These are phyloP conservation scores for Tachysurus vachellii DNA, from an alignment of 2,113 vertebrate species.

Conservation along the genomic window DNA sequence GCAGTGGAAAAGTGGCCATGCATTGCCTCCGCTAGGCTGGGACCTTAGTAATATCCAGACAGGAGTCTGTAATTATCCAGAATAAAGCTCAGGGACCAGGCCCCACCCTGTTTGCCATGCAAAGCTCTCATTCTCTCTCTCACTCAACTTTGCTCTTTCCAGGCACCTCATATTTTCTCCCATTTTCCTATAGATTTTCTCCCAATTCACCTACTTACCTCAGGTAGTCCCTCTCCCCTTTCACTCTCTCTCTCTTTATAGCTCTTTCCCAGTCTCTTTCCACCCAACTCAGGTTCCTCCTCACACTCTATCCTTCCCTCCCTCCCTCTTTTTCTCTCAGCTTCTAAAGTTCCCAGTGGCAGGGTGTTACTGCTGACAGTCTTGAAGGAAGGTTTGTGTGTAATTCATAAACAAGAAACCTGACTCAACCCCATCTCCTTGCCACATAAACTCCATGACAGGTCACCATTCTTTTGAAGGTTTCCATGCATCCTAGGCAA, in stretches of 20 bases:
- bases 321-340: slow-evolving; percentile 41
- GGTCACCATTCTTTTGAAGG: slow-evolving; percentile 20
- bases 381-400: slow-evolving; percentile 35
- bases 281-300: slow-evolving; percentile 5
- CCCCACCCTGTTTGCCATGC: slow-evolving; percentile 66
- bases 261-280: slow-evolving; percentile 10
- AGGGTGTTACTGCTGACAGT: slow-evolving; percentile 57
- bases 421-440: slow-evolving; percentile 20
- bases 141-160: neutral
- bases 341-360: slow-evolving; percentile 69
- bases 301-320: neutral
- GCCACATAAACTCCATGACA: slow-evolving; percentile 22
- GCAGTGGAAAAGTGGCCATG: slow-evolving; percentile 64
- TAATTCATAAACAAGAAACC: slow-evolving; percentile 44
- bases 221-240: neutral
- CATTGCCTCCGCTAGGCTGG: slow-evolving; percentile 65
- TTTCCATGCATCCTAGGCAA: neutral
- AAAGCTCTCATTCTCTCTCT: slow-evolving; percentile 48
- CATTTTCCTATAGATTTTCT: neutral
- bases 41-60: slow-evolving; percentile 78
- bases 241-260: neutral
- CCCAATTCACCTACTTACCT: neutral
- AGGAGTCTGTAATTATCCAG: slow-evolving; percentile 82
- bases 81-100: slow-evolving; percentile 72
- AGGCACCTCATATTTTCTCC: neutral